Conservation (phyloP, 2,888 invertebrate genomes). For the Brenthis ino region DNA sequence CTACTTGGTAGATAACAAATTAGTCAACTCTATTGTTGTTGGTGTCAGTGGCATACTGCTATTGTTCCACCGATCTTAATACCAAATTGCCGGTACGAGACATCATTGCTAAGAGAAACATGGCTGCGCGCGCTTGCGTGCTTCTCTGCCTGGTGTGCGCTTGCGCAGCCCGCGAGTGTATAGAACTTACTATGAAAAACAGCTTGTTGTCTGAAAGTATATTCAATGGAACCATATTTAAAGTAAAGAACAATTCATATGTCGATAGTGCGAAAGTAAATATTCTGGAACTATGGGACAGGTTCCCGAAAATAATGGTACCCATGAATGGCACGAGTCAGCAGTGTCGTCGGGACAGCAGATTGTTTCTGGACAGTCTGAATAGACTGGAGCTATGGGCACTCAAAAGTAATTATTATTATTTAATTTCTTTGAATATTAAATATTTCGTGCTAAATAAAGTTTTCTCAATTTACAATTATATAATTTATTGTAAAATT, state of each 20-base stretch:
- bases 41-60: constrained; percentile 44
- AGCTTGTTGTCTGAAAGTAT: constrained; percentile 58
- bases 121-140: constrained; percentile 75
- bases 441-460: neutral
- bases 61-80: constrained; percentile 45
- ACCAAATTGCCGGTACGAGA: constrained; percentile 43
- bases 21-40: constrained; percentile 46
- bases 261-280: constrained; percentile 57
- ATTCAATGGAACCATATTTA: constrained; percentile 64
- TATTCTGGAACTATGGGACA: constrained; percentile 66
- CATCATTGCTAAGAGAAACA: constrained; percentile 65
- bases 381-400: constrained; percentile 77
- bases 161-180: constrained; percentile 63
- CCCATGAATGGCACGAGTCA: constrained; percentile 73
- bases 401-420: constrained; percentile 74
- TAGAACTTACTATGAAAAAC: constrained; percentile 68
- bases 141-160: constrained; percentile 52
- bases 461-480: no score
- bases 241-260: constrained; percentile 59
- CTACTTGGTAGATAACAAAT: constrained; percentile 26
- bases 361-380: constrained; percentile 63
- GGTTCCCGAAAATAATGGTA: constrained; percentile 71
- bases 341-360: constrained; percentile 71
- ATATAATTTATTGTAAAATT: no score
- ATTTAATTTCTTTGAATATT: neutral